Evolutionary conservation across 2,113 vertebrate genomes (phyloP).

Genomic region (Mesembrinibis cayennensis): DNA sequence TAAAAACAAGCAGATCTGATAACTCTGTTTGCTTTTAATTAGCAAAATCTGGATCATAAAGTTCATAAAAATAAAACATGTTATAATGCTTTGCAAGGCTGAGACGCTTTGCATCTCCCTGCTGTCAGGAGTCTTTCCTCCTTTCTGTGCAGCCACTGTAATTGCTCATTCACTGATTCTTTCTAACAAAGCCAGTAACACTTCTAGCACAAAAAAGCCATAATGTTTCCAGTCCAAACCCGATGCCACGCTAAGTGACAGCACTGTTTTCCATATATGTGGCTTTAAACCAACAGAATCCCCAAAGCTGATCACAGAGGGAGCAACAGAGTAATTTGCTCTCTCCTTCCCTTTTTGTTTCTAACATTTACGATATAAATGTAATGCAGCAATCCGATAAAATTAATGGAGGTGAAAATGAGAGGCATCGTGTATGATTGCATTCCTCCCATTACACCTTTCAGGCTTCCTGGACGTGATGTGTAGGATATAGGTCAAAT

Average conservation of each 20-base stretch:
- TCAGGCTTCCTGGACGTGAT: not conserved
- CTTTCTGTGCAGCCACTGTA: not conserved
- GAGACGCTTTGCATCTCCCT: not conserved
- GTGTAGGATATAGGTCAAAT: conserved; percentile 36
- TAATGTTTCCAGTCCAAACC: not conserved
- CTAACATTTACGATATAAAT: not conserved
- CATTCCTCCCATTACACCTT: not conserved
- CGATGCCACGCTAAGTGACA: accelerated
- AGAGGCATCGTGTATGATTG: not conserved
- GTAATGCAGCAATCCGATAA: not conserved
- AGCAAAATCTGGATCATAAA: not conserved
- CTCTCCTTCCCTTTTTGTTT: not conserved
- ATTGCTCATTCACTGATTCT: not conserved
- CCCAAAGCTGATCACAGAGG: not conserved
- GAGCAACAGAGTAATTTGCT: not conserved
- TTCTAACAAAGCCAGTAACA: not conserved
- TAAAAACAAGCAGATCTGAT: not conserved
- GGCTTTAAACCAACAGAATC: not conserved
- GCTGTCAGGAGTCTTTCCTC: not conserved
- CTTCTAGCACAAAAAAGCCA: not conserved
- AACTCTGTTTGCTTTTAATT: not conserved
- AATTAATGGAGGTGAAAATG: conserved; percentile 58
- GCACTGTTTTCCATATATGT: not conserved
- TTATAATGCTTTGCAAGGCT: not conserved
- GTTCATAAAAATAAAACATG: not conserved